Percentiles rank a stretch among this genome's conserved stretches.
These are phyloP conservation scores for Tangara arthus DNA, from an alignment of 2,797 vertebrate species.

Conservation along the genomic window DNA sequence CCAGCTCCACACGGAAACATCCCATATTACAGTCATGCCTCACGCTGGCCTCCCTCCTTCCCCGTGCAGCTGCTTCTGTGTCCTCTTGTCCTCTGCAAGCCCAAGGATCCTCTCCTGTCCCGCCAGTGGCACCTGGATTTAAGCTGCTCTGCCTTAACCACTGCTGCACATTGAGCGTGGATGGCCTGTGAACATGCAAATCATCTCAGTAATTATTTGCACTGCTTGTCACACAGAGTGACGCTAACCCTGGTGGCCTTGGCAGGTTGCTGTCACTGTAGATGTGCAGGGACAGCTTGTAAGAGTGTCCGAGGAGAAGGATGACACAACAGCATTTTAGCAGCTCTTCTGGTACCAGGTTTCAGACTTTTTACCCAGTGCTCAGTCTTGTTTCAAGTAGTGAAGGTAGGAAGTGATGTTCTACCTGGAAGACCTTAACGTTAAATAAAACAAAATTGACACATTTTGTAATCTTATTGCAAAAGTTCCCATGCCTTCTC, in stretches of 20 bases:
- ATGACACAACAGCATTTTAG: not conserved
- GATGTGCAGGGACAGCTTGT: not conserved
- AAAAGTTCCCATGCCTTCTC: no score
- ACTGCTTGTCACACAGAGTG: not conserved
- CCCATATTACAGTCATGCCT: not conserved
- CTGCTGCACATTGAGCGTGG: not conserved
- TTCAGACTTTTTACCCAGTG: not conserved
- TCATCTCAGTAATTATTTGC: not conserved
- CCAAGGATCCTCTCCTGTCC: not conserved
- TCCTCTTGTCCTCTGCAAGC: not conserved
- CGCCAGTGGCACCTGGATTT: not conserved
- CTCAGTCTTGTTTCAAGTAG: not conserved
- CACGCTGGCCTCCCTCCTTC: not conserved
- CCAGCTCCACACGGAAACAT: not conserved
- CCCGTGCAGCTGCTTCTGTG: not conserved
- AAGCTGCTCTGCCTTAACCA: not conserved
- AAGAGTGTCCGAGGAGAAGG: fast-evolving
- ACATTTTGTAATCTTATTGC: not conserved
- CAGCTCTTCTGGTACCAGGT: not conserved
- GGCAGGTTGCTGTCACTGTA: not conserved
- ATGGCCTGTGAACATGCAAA: not conserved
- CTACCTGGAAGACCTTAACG: not conserved
- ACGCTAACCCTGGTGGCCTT: not conserved
- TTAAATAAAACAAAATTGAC: not conserved
- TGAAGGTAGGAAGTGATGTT: not conserved